Conservation (phyloP, 2,797 vertebrate species). For the Leptodactylus fallax region DNA sequence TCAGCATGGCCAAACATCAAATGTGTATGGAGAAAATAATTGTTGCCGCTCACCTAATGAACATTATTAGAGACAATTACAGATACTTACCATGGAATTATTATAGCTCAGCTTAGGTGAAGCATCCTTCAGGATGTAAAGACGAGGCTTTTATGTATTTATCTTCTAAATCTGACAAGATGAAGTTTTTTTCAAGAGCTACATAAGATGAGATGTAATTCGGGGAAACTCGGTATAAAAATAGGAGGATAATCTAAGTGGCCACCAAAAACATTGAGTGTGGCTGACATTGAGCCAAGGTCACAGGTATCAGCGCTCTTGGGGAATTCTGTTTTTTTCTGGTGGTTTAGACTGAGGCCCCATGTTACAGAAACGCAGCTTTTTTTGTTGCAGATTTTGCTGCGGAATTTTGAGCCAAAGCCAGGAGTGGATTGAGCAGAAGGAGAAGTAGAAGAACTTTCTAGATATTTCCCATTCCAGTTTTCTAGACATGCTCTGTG, state of each 20-base stretch:
- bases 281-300: background rate
- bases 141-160: slow-evolving; percentile 2
- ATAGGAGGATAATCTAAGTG: background rate
- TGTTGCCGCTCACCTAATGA: slow-evolving; percentile 18
- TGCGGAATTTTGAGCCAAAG: too few species aligned
- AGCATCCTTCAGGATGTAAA: background rate
- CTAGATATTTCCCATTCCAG: too few species aligned
- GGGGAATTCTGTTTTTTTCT: too few species aligned
- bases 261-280: background rate
- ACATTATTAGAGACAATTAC: background rate
- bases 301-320: background rate
- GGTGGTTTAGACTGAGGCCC: too few species aligned
- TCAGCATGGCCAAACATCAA: background rate
- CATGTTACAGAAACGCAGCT: too few species aligned
- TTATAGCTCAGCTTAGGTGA: background rate
- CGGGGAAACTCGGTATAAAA: background rate
- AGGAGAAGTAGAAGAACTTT: too few species aligned
- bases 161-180: background rate
- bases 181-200: background rate
- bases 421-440: too few species aligned
- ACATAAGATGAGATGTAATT: background rate
- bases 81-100: background rate
- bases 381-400: too few species aligned
- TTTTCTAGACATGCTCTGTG: too few species aligned
- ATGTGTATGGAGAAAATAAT: background rate